These are phyloP conservation scores for Buceros bicornis DNA, from an alignment of 2,797 vertebrate species.

Conservation along the genomic window DNA sequence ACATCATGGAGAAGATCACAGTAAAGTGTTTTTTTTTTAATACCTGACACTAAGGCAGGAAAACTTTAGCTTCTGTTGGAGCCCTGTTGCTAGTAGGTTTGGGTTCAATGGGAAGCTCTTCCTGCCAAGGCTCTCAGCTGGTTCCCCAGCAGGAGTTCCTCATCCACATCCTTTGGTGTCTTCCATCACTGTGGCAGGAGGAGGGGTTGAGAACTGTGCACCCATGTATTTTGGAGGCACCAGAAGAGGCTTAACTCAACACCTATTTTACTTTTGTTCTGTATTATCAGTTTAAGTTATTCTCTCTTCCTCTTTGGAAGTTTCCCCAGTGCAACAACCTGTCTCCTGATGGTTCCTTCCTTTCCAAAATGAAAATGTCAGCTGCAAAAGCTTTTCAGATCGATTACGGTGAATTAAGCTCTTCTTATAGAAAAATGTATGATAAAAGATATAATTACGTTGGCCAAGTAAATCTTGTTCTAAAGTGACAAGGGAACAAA, in stretches of 20 bases:
- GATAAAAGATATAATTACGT: constrained; percentile 60
- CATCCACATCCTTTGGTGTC: not conserved
- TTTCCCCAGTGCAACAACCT: not conserved
- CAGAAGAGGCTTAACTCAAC: not conserved
- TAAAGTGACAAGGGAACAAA: constrained; percentile 57
- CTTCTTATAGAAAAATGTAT: constrained; percentile 49
- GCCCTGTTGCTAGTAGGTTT: not conserved
- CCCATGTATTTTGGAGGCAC: not conserved
- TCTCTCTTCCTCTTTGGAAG: not conserved
- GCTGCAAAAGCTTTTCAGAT: constrained; percentile 41
- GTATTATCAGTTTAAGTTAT: not conserved
- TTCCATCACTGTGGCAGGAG: not conserved
- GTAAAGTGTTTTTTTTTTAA: not conserved
- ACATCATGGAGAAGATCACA: not conserved
- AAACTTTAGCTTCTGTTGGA: not conserved
- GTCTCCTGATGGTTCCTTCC: not conserved
- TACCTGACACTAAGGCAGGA: not conserved
- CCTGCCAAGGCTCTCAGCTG: rapidly evolving
- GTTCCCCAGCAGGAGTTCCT: not conserved
- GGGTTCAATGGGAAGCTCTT: not conserved
- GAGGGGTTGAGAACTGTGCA: not conserved
- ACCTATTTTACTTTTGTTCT: not conserved
- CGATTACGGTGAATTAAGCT: constrained; percentile 43
- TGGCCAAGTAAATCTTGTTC: constrained; percentile 62
- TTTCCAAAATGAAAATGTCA: constrained; percentile 21